Conservation (phyloP, 2,797 vertebrate genomes). For the Labeo calbasu region DNA sequence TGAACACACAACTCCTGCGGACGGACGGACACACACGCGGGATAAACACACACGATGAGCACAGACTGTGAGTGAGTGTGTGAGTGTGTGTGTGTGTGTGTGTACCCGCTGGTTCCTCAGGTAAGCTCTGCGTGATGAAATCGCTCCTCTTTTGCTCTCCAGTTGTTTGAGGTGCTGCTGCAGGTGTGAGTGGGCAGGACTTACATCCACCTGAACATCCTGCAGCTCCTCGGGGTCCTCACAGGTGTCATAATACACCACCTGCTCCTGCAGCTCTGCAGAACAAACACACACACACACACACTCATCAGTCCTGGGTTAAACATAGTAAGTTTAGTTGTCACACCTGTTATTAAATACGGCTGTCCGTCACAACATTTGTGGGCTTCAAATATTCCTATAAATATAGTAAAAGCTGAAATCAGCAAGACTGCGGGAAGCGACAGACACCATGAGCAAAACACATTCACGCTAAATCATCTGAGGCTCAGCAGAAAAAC, state of each 20-base stretch:
- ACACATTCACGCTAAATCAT: neutral
- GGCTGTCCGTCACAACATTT: neutral
- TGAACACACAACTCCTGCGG: slow-evolving; percentile 88
- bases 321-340: neutral
- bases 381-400: neutral
- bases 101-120: slow-evolving; percentile 90
- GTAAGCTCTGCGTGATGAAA: slow-evolving; percentile 86
- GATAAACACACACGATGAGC: neutral
- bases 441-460: neutral
- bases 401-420: neutral
- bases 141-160: slow-evolving; percentile 85
- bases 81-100: neutral
- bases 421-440: neutral
- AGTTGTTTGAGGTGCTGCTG: slow-evolving; percentile 80
- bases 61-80: neutral
- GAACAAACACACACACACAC: slow-evolving; percentile 52
- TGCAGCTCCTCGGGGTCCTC: slow-evolving; percentile 89
- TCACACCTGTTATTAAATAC: neutral
- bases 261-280: slow-evolving; percentile 92
- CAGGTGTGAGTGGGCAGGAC: slow-evolving; percentile 72
- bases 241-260: slow-evolving; percentile 93
- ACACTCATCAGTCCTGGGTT: neutral
- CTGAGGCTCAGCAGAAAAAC: neutral
- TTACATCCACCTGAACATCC: slow-evolving; percentile 61
- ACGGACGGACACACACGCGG: slow-evolving; percentile 8